These are phyloP conservation scores for Metopolophium dirhodum DNA, from an alignment of 1,140 invertebrate species.

Conservation along the genomic window DNA sequence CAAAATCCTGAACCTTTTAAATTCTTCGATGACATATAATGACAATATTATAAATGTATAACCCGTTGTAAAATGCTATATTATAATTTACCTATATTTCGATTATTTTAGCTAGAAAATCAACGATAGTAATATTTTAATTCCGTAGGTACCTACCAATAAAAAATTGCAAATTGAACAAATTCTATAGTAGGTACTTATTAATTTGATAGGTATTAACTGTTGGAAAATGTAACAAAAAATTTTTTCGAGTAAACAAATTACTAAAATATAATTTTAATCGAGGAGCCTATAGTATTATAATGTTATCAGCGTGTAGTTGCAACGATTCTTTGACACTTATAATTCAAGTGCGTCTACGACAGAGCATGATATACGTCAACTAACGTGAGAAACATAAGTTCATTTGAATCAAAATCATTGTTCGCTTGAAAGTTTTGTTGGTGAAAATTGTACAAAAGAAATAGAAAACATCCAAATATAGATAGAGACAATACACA, in stretches of 20 bases:
- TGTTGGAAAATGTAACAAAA: neutral
- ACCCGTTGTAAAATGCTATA: neutral
- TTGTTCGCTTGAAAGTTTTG: slow-evolving; percentile 23
- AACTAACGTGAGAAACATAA: neutral
- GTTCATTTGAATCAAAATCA: neutral
- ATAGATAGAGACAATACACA: neutral
- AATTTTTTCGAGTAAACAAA: neutral
- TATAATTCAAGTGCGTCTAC: neutral
- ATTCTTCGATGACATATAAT: neutral
- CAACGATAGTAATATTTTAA: neutral
- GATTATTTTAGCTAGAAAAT: neutral
- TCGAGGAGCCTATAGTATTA: neutral
- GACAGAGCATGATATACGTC: neutral
- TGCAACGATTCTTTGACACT: neutral
- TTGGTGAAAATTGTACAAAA: slow-evolving; percentile 1
- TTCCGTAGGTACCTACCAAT: neutral
- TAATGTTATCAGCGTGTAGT: neutral
- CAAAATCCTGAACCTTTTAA: neutral
- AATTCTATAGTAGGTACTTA: neutral
- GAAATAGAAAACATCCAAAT: slow-evolving; percentile 12
- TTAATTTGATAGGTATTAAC: neutral
- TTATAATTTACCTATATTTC: neutral
- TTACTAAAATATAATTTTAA: neutral
- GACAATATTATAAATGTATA: neutral
- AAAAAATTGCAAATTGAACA: neutral